These are phyloP conservation scores for Fistularia commersonii DNA, from an alignment of 2,797 vertebrate genomes.

Conservation along the genomic window DNA sequence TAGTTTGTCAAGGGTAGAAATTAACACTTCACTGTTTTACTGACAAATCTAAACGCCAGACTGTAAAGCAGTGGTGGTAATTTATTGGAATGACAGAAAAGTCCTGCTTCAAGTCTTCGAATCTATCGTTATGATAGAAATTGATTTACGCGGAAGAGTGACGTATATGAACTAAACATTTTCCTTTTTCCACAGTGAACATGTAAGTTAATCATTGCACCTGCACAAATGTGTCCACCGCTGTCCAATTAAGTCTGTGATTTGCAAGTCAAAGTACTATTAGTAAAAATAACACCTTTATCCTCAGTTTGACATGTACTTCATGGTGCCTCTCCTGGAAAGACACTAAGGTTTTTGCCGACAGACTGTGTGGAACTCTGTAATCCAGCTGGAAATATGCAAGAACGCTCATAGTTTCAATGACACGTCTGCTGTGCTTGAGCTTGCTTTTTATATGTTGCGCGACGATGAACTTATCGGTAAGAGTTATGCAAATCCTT, in stretches of 20 bases:
- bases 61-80: conserved; percentile 12
- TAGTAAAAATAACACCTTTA: too few relatives aligned
- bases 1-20: conserved; percentile 16
- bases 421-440: conserved; percentile 36
- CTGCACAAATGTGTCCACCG: conserved; percentile 17
- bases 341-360: conserved; percentile 53
- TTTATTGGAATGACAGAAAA: background rate
- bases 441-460: conserved; percentile 6
- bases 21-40: conserved; percentile 36
- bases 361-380: conserved; percentile 47
- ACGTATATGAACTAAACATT: conserved; percentile 7
- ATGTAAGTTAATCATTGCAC: conserved; percentile 5
- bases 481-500: conserved; percentile 34
- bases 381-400: conserved; percentile 30
- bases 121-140: too few relatives aligned
- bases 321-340: conserved; percentile 27
- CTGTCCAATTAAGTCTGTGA: conserved; percentile 13
- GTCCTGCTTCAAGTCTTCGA: conserved; percentile 8
- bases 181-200: conserved; percentile 33
- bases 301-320: conserved; percentile 4
- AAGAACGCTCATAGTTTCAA: conserved; percentile 16
- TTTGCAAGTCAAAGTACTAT: conserved; percentile 28
- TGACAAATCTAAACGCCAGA: conserved; percentile 8
- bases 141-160: conserved; percentile 9
- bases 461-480: conserved; percentile 21